Evolutionary conservation across 2,888 invertebrate species (phyloP).

Genomic region (Leucozona laternaria): DNA sequence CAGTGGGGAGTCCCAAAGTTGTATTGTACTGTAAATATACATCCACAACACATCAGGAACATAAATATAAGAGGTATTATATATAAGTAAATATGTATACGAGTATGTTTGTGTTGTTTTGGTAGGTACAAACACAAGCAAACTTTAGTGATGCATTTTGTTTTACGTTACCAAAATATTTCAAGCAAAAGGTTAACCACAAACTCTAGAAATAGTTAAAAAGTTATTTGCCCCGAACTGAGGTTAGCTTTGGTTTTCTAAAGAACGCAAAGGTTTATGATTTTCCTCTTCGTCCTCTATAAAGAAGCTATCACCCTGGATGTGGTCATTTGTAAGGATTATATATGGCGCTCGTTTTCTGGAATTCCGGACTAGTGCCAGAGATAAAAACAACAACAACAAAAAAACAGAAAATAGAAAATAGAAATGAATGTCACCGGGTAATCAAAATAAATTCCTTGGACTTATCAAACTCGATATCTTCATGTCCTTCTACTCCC

Average conservation of each 20-base stretch:
- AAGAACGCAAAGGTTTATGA: conserved; percentile 47
- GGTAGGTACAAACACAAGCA: neutral
- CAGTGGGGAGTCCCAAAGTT: conserved; percentile 58
- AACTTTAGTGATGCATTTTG: conserved; percentile 44
- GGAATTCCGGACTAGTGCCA: conserved; percentile 54
- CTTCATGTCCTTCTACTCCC: conserved; percentile 12
- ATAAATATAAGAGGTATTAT: conserved; percentile 54
- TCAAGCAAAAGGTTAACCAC: conserved; percentile 65
- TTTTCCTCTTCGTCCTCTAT: conserved; percentile 21
- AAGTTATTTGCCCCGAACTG: conserved; percentile 64
- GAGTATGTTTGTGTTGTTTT: conserved; percentile 24
- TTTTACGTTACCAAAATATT: conserved; percentile 53
- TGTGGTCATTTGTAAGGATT: conserved; percentile 77
- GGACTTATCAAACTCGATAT: conserved; percentile 75
- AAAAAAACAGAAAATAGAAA: conserved; percentile 78
- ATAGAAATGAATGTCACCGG: conserved; percentile 83
- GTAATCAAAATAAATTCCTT: conserved; percentile 83
- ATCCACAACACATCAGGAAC: conserved; percentile 57
- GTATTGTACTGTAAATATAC: conserved; percentile 1
- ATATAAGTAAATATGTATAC: neutral
- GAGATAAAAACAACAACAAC: conserved; percentile 76
- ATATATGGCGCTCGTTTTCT: conserved; percentile 55
- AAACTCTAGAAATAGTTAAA: conserved; percentile 70
- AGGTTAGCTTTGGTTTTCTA: conserved; percentile 54
- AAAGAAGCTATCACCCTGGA: conserved; percentile 50